Base-by-base conservation (phyloP, 2,888 invertebrate genomes). In the Torymus aiolomorphi region DNA sequence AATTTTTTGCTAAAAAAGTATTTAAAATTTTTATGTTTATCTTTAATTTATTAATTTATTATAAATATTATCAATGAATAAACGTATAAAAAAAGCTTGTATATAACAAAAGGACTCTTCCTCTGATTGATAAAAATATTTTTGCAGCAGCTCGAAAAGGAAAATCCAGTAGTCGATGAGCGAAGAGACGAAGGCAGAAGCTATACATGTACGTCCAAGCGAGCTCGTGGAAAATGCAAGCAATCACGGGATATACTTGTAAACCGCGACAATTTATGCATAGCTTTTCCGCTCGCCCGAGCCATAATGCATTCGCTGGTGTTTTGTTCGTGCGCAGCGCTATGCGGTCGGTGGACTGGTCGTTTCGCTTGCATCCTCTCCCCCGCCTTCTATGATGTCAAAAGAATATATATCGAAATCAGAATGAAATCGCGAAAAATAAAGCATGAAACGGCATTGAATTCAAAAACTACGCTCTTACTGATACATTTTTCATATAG, bases 321-420 rank as follows among this genome's bases (percentile, higher is more conserved):
- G 70, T 63, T 77, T 71, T 59, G 63, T 63, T 59, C 65, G 56
- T 51, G 57, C 31, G 31, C n/a, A n/a, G 18, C 49, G 24, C 14
- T 10, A 3, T 54, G 57, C 61, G 73, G 54, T 54, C 31, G 65
- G 52, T 65, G 52, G 57, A 54, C 61, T 57, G 73, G 54, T 54
- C 52, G 65, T 61, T 65, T 66, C 57, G 62, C 61, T 57, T 14
- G 71, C 52, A n/a, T 49, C 16, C 63, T 4, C 82, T 78, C 86
- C 84, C 42, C 11, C 90, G 88, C 31, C 31, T 31, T 31, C 31
- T 31, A 75, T 90, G 89, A 83, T 89, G 88, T 72, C 54, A 88
- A 86, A 83, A 91, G 89, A 84, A 88, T 81, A 80, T 66, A 59
- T 56, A 63, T 59, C 49, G 74, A 71, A 74, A 71, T 74, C 66